Conservation (phyloP, 2,797 vertebrate species). For the Furcifer pardalis region DNA sequence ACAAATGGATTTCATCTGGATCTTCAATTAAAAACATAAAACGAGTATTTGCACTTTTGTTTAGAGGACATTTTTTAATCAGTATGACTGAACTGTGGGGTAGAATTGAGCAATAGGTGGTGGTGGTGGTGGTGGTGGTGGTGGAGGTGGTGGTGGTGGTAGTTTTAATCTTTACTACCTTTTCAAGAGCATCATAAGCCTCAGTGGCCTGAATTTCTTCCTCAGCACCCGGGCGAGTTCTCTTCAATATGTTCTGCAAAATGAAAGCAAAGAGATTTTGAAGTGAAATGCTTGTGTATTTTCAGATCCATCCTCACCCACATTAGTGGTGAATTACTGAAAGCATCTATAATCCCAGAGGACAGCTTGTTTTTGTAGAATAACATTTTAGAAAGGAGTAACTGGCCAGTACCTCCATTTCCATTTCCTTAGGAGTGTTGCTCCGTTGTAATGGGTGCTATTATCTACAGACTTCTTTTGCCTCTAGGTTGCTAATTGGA, state of each 20-base stretch:
- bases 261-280: conserved; percentile 5
- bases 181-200: conserved; percentile 88
- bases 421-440: background rate
- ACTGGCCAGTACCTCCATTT: background rate
- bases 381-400: background rate
- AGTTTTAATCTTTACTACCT: too few relatives aligned
- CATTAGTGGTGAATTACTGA: background rate
- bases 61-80: background rate
- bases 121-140: too few relatives aligned
- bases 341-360: background rate
- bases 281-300: background rate
- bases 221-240: conserved; percentile 83
- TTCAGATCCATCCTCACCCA: background rate
- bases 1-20: background rate
- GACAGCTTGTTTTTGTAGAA: background rate
- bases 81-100: background rate
- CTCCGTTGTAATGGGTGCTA: background rate
- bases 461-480: background rate
- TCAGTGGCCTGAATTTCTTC: conserved; percentile 90
- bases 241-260: conserved; percentile 93
- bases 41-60: background rate
- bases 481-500: background rate
- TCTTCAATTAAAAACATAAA: background rate
- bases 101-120: background rate
- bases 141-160: too few relatives aligned